Percentiles rank a stretch among this genome's conserved stretches.
phyloP scores from a whole-genome alignment of 2,888 invertebrate species.

The Drosophila prolongata region DNA sequence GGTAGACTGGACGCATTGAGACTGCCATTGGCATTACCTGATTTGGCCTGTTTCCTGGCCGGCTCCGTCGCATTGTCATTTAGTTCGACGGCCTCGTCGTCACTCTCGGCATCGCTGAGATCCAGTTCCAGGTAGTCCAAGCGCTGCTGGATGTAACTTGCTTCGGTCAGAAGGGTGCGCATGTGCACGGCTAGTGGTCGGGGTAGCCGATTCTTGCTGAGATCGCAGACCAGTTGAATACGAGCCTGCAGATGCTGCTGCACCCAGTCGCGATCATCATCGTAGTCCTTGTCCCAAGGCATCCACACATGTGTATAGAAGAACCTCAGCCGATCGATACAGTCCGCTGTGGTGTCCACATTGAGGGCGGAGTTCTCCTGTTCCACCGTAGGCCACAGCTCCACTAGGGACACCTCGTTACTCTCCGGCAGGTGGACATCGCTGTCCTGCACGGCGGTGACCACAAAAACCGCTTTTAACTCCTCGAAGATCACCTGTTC shows the following conservation, averaged over 20 bases:
- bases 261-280: conserved; percentile 86
- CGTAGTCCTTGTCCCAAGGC: conserved; percentile 88
- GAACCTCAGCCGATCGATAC: conserved; percentile 87
- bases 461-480: conserved; percentile 85
- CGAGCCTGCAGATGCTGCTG: conserved; percentile 86
- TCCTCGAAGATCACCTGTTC: conserved; percentile 85
- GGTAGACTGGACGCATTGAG: conserved; percentile 79
- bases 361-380: conserved; percentile 86
- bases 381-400: conserved; percentile 86
- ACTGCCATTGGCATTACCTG: conserved; percentile 70
- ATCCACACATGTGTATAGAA: conserved; percentile 87
- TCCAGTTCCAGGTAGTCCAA: conserved; percentile 84
- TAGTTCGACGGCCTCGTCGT: conserved; percentile 67
- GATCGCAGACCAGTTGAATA: conserved; percentile 86
- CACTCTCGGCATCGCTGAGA: conserved; percentile 79
- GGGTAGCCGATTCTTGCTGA: conserved; percentile 86
- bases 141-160: conserved; percentile 85
- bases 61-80: conserved; percentile 49
- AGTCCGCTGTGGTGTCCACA: conserved; percentile 86
- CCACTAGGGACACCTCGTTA: conserved; percentile 86
- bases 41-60: conserved; percentile 46
- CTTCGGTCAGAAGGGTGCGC: conserved; percentile 85
- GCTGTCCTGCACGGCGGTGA: conserved; percentile 86
- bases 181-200: conserved; percentile 86
- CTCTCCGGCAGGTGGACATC: conserved; percentile 86